Conservation (phyloP, 1,140 invertebrate species). For the Bombus balteatus region DNA sequence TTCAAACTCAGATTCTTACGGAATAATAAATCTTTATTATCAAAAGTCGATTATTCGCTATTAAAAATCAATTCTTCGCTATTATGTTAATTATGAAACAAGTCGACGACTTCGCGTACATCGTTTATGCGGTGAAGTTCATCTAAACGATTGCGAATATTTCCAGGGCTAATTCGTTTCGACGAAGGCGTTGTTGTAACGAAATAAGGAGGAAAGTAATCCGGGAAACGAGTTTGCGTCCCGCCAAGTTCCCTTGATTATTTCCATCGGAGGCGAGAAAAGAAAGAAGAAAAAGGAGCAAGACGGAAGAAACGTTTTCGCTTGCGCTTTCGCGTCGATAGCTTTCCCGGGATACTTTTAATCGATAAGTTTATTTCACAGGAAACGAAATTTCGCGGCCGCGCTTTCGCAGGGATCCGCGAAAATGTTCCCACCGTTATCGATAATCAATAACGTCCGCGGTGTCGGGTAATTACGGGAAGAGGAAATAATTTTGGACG, state of each 20-base stretch:
- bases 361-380: slow-evolving; percentile 12
- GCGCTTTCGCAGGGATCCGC: not conserved
- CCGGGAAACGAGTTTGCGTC: not conserved
- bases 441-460: slow-evolving; percentile 31
- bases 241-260: not conserved
- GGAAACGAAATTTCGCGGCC: slow-evolving; percentile 25
- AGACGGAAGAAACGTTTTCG: not conserved
- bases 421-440: slow-evolving; percentile 3
- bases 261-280: not conserved
- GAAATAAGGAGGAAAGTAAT: slow-evolving; percentile 9
- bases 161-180: not conserved
- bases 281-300: not conserved
- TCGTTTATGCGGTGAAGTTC: not conserved
- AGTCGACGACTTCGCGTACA: not conserved
- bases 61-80: not conserved
- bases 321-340: not conserved
- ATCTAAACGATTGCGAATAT: not conserved
- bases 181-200: not conserved
- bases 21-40: not conserved
- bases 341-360: not conserved
- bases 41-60: not conserved
- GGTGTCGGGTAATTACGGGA: slow-evolving; percentile 26
- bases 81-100: not conserved
- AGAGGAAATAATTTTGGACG: slow-evolving; percentile 8
- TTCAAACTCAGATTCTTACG: not conserved